These are phyloP conservation scores for Leucoraja erinaceus DNA, from an alignment of 2,113 vertebrate genomes.

Conservation along the genomic window DNA sequence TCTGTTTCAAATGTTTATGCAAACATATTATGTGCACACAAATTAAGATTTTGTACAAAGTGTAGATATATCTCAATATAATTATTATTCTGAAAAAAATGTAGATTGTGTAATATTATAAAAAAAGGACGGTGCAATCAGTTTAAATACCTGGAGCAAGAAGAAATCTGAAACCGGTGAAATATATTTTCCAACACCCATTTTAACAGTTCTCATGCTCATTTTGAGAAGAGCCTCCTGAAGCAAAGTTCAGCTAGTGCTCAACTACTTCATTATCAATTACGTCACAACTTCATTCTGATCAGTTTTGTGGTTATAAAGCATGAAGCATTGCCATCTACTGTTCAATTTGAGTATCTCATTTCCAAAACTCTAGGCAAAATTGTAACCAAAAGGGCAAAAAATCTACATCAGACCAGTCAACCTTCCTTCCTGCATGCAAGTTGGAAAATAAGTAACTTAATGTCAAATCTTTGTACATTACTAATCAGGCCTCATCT, in stretches of 20 bases:
- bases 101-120: neutral
- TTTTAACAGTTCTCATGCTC: too few relatives aligned
- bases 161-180: too few relatives aligned
- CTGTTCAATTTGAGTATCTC: neutral
- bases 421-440: neutral
- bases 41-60: neutral
- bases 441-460: neutral
- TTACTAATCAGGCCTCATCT: neutral
- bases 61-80: neutral
- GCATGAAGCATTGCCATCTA: constrained; percentile 24
- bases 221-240: neutral
- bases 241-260: neutral
- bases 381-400: neutral
- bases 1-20: neutral
- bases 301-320: neutral
- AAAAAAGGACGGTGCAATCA: neutral
- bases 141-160: neutral
- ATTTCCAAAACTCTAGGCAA: neutral
- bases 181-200: neutral
- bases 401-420: neutral
- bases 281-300: neutral
- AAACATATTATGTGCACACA: neutral
- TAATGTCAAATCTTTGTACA: neutral
- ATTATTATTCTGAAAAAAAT: neutral
- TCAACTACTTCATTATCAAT: neutral